Evolutionary conservation across 2,797 vertebrate genomes (phyloP).

Genomic region (Lutjanus argentimaculatus): DNA sequence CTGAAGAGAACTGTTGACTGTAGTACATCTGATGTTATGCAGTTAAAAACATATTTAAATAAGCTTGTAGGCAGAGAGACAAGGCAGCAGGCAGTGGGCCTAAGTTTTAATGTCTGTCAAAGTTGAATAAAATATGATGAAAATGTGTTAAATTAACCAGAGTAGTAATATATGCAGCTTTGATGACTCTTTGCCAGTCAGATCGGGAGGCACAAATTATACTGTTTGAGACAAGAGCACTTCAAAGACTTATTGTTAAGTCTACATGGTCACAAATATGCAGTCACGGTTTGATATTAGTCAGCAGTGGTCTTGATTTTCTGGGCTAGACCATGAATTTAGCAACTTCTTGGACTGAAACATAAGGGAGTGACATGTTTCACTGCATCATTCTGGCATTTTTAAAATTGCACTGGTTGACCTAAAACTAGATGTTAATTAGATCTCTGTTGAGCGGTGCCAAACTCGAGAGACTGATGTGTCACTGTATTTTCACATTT

Average conservation of each 20-base stretch:
- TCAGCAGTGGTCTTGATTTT: constrained; percentile 20
- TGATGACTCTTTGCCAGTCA: not conserved
- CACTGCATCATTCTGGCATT: constrained; percentile 23
- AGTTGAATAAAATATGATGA: no score
- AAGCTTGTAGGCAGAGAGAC: no score
- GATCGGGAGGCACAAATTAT: not conserved
- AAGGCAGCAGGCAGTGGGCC: no score
- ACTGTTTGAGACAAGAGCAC: not conserved
- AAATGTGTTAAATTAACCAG: no score
- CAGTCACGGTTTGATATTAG: constrained; percentile 18
- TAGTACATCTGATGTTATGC: no score
- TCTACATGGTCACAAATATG: constrained; percentile 17
- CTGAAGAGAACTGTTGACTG: no score
- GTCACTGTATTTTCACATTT: constrained; percentile 31
- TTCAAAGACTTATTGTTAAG: not conserved
- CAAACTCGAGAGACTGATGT: not conserved
- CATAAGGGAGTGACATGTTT: not conserved
- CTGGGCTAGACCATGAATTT: constrained; percentile 10
- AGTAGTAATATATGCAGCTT: no score
- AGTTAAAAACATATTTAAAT: no score
- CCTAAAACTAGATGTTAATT: not conserved
- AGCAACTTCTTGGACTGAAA: constrained; percentile 21
- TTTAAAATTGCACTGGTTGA: constrained; percentile 24
- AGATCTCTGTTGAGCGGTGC: not conserved
- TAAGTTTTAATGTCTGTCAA: no score